phyloP scores from a whole-genome alignment of 1,140 invertebrate genomes.

The Drosophila hydei region DNA sequence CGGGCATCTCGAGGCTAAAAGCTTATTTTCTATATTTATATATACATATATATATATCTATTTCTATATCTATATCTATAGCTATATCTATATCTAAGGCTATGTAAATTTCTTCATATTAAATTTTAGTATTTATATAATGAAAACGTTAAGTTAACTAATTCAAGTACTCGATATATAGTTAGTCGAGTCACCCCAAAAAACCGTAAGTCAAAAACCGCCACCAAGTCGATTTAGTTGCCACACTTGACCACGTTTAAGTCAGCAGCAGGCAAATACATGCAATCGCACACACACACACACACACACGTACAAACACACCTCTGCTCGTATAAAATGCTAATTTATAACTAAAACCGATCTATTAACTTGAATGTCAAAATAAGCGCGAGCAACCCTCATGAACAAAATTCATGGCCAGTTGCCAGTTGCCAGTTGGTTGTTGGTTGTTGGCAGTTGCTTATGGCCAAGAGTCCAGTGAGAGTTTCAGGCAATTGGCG shows the following conservation, averaged over 20 bases:
- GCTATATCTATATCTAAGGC: neutral
- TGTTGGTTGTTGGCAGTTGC: constrained; percentile 15
- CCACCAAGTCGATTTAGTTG: constrained; percentile 26
- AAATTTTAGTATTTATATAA: neutral
- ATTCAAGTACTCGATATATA: constrained; percentile 5
- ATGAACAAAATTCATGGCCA: constrained; percentile 31
- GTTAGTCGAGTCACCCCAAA: constrained; percentile 25
- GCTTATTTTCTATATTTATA: too few relatives aligned
- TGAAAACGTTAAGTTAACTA: neutral
- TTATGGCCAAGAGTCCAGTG: constrained; percentile 31
- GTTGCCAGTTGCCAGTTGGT: constrained; percentile 38
- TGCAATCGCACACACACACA: constrained; percentile 27
- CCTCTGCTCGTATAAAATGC: constrained; percentile 70
- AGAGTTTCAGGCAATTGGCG: constrained; percentile 31
- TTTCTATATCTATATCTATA: neutral
- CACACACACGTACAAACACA: constrained; percentile 38
- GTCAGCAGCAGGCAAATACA: constrained; percentile 28
- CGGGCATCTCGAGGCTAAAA: too few relatives aligned
- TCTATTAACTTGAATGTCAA: constrained; percentile 82
- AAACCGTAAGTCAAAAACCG: constrained; percentile 18
- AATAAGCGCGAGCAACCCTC: constrained; percentile 71
- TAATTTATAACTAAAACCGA: constrained; percentile 82
- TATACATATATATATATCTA: too few relatives aligned
- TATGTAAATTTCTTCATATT: too few relatives aligned
- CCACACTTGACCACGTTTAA: constrained; percentile 40